Conservation (phyloP, 2,113 vertebrate species). For the Seriola quinqueradiata region DNA sequence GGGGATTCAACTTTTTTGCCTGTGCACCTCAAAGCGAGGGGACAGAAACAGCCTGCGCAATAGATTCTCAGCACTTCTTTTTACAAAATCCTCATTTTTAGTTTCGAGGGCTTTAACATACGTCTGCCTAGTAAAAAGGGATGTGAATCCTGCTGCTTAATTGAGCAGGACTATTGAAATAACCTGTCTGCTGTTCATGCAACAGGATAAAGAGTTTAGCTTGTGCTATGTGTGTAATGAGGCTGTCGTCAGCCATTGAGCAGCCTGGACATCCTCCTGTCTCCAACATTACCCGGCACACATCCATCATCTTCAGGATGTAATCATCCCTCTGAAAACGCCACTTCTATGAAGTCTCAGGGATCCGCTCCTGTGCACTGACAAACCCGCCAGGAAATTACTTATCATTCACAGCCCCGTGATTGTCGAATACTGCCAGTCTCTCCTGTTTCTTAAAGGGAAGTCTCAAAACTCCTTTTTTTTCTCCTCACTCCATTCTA, state of each 20-base stretch:
- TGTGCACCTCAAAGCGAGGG: neutral
- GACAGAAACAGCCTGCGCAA: neutral
- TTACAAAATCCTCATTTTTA: slow-evolving; percentile 38
- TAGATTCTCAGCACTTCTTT: slow-evolving; percentile 16
- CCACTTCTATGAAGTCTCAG: slow-evolving; percentile 69
- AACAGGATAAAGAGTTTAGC: slow-evolving; percentile 74
- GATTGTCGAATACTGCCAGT: slow-evolving; percentile 57
- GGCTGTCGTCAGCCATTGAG: slow-evolving; percentile 71
- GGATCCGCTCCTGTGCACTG: slow-evolving; percentile 65
- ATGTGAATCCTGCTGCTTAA: slow-evolving; percentile 68
- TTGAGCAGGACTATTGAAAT: slow-evolving; percentile 72
- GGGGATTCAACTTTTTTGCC: slow-evolving; percentile 30
- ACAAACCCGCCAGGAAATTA: slow-evolving; percentile 75
- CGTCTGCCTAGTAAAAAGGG: slow-evolving; percentile 35
- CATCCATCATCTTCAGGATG: slow-evolving; percentile 84
- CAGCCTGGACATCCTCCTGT: slow-evolving; percentile 68
- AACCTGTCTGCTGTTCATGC: slow-evolving; percentile 62
- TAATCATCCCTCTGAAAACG: slow-evolving; percentile 79
- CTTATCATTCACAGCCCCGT: slow-evolving; percentile 82
- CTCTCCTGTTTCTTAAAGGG: slow-evolving; percentile 50
- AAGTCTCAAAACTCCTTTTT: slow-evolving; percentile 53
- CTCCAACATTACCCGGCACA: slow-evolving; percentile 63
- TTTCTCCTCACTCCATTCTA: slow-evolving; percentile 15
- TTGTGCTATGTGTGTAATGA: slow-evolving; percentile 79
- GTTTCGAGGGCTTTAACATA: slow-evolving; percentile 31